Conservation (phyloP, 1,140 invertebrate genomes). For the Conopomorpha cramerella region DNA sequence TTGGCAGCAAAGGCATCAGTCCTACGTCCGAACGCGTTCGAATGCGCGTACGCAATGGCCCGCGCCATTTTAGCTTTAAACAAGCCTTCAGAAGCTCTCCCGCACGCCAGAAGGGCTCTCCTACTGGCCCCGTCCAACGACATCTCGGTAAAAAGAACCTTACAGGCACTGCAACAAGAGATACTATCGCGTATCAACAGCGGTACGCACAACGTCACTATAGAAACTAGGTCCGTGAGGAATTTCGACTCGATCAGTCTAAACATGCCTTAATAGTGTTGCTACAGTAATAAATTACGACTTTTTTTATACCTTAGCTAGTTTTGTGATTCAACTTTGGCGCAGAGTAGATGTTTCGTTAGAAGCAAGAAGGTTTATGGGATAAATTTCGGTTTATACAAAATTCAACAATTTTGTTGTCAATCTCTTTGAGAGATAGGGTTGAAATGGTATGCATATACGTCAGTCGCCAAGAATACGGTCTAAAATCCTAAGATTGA, state of each 20-base stretch:
- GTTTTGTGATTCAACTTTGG: too few relatives aligned
- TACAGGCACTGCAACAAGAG: slow-evolving; percentile 37
- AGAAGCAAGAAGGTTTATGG: too few relatives aligned
- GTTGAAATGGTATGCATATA: too few relatives aligned
- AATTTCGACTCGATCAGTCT: slow-evolving; percentile 44
- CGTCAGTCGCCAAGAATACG: too few relatives aligned
- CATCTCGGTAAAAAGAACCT: slow-evolving; percentile 26
- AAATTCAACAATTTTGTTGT: too few relatives aligned
- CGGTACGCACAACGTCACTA: slow-evolving; percentile 25
- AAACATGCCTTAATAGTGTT: slow-evolving; percentile 33
- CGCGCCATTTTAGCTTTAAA: slow-evolving; percentile 80
- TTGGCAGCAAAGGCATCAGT: slow-evolving; percentile 84
- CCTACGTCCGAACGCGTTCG: slow-evolving; percentile 84
- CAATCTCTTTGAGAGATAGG: too few relatives aligned
- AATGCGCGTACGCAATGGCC: slow-evolving; percentile 90
- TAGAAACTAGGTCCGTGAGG: slow-evolving; percentile 30
- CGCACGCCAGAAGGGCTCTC: slow-evolving; percentile 59
- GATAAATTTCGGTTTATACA: too few relatives aligned
- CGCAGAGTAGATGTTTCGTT: too few relatives aligned
- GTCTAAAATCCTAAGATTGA: too few relatives aligned
- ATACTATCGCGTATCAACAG: slow-evolving; percentile 36
- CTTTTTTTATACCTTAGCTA: too few relatives aligned
- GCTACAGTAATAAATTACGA: too few relatives aligned
- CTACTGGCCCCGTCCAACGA: slow-evolving; percentile 34
- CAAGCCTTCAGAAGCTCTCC: slow-evolving; percentile 56